Evolutionary conservation across 2,797 vertebrate species (phyloP).

Genomic region (Sardinella longiceps): DNA sequence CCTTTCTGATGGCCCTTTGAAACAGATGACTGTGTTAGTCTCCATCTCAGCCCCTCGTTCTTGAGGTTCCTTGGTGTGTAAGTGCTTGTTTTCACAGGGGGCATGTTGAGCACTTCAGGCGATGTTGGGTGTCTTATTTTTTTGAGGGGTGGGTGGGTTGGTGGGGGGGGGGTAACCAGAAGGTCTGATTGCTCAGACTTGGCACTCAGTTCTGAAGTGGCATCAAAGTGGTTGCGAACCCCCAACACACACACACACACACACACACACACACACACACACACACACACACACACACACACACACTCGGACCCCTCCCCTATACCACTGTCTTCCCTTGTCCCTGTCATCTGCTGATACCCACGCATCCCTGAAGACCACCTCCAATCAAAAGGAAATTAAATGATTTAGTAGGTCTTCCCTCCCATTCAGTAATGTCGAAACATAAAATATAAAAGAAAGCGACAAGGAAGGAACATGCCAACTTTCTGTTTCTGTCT

Average conservation of each 20-base stretch:
- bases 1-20: conserved; percentile 55
- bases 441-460: conserved; percentile 76
- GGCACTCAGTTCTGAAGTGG: conserved; percentile 63
- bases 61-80: conserved; percentile 23
- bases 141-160: conserved; percentile 8
- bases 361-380: conserved; percentile 41
- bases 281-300: conserved; percentile 66
- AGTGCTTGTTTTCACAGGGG: conserved; percentile 64
- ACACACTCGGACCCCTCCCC: neutral
- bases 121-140: neutral
- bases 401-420: conserved; percentile 76
- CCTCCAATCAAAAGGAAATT: conserved; percentile 78
- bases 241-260: conserved; percentile 43
- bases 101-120: conserved; percentile 32
- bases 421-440: conserved; percentile 67
- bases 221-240: conserved; percentile 72
- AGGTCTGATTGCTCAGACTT: conserved; percentile 68
- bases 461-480: conserved; percentile 66
- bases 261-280: conserved; percentile 57
- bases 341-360: conserved; percentile 31
- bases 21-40: conserved; percentile 35
- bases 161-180: conserved; percentile 33
- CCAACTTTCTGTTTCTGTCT: conserved; percentile 61
- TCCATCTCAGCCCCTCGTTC: neutral
- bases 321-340: conserved; percentile 28